Evolutionary conservation across 2,888 invertebrate genomes (phyloP), one percentile per base, ranked within the genome.

Genomic region (Apocheima hispidaria): DNA sequence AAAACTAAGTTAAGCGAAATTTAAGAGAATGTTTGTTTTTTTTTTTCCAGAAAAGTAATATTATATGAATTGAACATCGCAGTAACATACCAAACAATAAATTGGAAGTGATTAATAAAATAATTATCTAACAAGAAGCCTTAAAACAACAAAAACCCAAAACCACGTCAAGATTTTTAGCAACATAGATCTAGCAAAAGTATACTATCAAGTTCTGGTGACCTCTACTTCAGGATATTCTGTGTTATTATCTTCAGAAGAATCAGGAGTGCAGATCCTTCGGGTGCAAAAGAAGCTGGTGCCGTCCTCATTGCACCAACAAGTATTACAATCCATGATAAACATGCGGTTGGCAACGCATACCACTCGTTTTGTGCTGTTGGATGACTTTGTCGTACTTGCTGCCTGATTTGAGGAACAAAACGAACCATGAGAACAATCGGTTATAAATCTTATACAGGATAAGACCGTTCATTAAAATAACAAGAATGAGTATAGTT

Each of bases 251-350:
- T 86, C 86, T 2, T 86, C 86, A 1, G 83, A 79, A 2, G 83
- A 81, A 0, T 81, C 78, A 1, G 56, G 61, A 16, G 87, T 72
- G 65, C 94, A 94, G 20, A 86, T 83, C 68, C 83, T 86, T 57
- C 90, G 82, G 0, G 93, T 93, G 71, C 94, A 94, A 67, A 83
- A 88, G 76, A 87, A 94, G 18, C 86, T 82, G 4, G 91, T 92
- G 0, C 93, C 93, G 52, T 92, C 86, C 9, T 90, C 90, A 44
- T 93, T 92, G 68, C 93, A 93, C 88, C 88, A 88, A 52, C 93
- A 93, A 5, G 88, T 91, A 70, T 93, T 93, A 69, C 93, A 93
- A 60, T 92, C 89, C 63, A 84, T 88, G 56, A 92, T 85, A 69
- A 93, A 93, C 86, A 87, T 88, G 14, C 87, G 79, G 60, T 91